Conservation (phyloP, 2,113 vertebrate species). For the Willisornis vidua region DNA sequence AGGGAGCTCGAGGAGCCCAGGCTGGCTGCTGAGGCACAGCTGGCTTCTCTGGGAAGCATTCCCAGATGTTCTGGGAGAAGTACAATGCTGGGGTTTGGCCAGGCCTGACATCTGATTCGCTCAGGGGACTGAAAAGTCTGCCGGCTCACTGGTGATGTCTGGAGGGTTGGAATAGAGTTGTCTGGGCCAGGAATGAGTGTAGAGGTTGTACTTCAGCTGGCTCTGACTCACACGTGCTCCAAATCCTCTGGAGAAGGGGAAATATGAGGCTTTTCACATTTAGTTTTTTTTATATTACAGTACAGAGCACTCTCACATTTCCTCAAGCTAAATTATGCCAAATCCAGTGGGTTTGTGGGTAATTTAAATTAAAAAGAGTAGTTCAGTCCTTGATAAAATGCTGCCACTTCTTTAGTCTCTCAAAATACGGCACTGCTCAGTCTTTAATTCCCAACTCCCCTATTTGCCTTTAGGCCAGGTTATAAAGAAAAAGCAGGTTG, state of each 20-base stretch:
- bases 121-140: background rate
- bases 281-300: background rate
- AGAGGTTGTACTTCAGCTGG: background rate
- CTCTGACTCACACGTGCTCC: background rate
- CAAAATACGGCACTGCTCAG: background rate
- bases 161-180: background rate
- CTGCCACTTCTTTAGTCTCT: background rate
- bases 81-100: background rate
- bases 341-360: background rate
- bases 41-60: background rate
- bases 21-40: background rate
- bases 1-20: background rate
- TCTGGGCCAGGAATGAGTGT: background rate
- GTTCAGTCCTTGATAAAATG: background rate
- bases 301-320: background rate
- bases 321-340: background rate
- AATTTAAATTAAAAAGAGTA: background rate
- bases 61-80: background rate
- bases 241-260: background rate
- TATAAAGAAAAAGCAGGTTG: background rate
- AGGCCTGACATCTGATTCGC: background rate
- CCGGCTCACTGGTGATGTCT: background rate
- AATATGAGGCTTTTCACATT: background rate
- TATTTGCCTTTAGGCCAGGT: background rate
- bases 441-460: background rate